phyloP scores from a whole-genome alignment of 2,888 invertebrate genomes.

The Agonopterix alstromeriana region DNA sequence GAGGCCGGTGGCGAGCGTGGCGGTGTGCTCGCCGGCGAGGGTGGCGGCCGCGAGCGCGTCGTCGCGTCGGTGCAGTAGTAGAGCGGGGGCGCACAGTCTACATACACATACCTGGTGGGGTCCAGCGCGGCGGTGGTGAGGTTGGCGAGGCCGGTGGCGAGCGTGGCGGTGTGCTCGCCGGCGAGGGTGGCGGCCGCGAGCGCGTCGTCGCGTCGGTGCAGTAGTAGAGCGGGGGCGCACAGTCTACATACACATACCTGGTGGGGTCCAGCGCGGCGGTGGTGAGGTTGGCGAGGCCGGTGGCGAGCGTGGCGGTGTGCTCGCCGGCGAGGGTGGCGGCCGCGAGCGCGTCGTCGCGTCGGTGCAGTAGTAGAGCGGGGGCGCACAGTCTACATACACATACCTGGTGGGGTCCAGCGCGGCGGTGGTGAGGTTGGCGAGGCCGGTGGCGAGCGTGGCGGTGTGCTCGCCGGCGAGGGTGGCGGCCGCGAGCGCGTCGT shows the following conservation, averaged over 20 bases:
- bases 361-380: constrained; percentile 84
- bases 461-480: constrained; percentile 83
- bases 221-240: constrained; percentile 85
- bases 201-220: constrained; percentile 74
- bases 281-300: not conserved
- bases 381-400: constrained; percentile 89
- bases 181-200: constrained; percentile 83
- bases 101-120: too few species aligned
- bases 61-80: constrained; percentile 82
- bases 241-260: too few species aligned
- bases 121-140: constrained; percentile 78
- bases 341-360: constrained; percentile 78
- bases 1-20: not conserved
- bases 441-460: not conserved
- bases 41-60: constrained; percentile 82
- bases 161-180: constrained; percentile 78
- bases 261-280: constrained; percentile 82
- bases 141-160: constrained; percentile 1
- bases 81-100: constrained; percentile 86
- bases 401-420: too few species aligned
- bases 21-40: constrained; percentile 81
- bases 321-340: constrained; percentile 85
- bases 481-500: constrained; percentile 81
- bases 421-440: constrained; percentile 8
- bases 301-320: constrained; percentile 42